Evolutionary conservation across 2,113 vertebrate genomes (phyloP).

Genomic region (Nibea coibor): DNA sequence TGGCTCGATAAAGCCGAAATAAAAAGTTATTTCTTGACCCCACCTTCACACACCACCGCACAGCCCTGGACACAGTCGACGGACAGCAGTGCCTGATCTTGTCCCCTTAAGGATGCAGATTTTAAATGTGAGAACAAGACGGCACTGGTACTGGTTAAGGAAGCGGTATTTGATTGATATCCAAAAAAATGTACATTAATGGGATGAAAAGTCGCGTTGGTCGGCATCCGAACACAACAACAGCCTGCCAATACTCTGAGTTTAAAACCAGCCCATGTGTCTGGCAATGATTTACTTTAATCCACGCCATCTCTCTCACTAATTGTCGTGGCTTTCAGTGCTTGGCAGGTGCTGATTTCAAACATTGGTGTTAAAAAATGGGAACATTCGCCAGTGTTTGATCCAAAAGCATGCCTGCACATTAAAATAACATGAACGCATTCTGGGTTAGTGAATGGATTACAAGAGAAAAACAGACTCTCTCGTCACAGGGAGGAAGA

Average conservation of each 20-base stretch:
- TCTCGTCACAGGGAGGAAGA: slow-evolving; percentile 1
- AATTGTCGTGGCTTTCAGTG: slow-evolving; percentile 37
- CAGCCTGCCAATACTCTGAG: not conserved
- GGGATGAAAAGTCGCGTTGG: not conserved
- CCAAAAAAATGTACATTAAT: not conserved
- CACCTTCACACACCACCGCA: too few relatives aligned
- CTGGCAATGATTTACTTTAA: slow-evolving; percentile 20
- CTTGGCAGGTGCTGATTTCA: slow-evolving; percentile 44
- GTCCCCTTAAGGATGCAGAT: not conserved
- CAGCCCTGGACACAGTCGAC: too few relatives aligned
- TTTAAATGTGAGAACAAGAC: not conserved
- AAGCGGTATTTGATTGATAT: not conserved
- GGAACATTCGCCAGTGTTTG: slow-evolving; percentile 23
- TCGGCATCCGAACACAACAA: not conserved
- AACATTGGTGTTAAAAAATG: slow-evolving; percentile 4
- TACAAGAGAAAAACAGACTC: slow-evolving; percentile 1
- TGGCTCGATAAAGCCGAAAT: too few relatives aligned
- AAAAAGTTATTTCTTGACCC: too few relatives aligned
- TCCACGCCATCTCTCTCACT: slow-evolving; percentile 37
- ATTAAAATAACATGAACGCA: slow-evolving; percentile 26
- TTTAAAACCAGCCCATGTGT: slow-evolving; percentile 10
- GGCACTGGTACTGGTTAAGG: not conserved
- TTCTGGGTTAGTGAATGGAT: slow-evolving; percentile 13
- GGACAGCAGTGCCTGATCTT: too few relatives aligned
- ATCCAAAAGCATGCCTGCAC: slow-evolving; percentile 19